A percentile compares a stretch with the other conserved stretches of the same genome.
Evolutionary conservation across 53 echinoderm and acorn worm species (phyloP).

Genomic region (Antedon mediterranea): DNA sequence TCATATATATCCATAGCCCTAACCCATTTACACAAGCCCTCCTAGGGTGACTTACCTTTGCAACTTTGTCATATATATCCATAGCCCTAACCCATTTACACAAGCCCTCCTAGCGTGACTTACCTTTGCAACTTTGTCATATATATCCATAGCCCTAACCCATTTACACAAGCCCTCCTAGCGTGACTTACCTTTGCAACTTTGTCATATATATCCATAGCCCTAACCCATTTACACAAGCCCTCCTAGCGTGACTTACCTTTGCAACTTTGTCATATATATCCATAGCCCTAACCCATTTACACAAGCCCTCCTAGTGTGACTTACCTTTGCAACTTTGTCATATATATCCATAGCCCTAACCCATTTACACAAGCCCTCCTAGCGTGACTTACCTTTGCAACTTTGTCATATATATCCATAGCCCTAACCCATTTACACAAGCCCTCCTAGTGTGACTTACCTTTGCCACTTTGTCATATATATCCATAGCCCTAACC

Average conservation of each 20-base stretch:
- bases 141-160: slow-evolving; percentile 92
- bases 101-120: no score
- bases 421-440: slow-evolving; percentile 95
- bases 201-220: slow-evolving; percentile 90
- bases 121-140: slow-evolving; percentile 96
- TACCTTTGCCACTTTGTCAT: slow-evolving; percentile 96
- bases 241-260: slow-evolving; percentile 46
- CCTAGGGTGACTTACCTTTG: slow-evolving; percentile 76
- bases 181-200: slow-evolving; percentile 94
- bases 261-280: slow-evolving; percentile 90
- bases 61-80: slow-evolving; percentile 88
- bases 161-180: slow-evolving; percentile 48
- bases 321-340: slow-evolving; percentile 88
- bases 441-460: no score
- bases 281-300: slow-evolving; percentile 94
- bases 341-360: slow-evolving; percentile 92
- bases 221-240: slow-evolving; percentile 93
- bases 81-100: slow-evolving; percentile 95
- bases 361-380: slow-evolving; percentile 85
- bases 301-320: no score
- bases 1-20: slow-evolving; percentile 92
- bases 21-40: slow-evolving; percentile 85
- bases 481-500: slow-evolving; percentile 92
- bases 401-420: slow-evolving; percentile 88
- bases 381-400: slow-evolving; percentile 76